A percentile compares a stretch with the other conserved stretches of the same genome.
Evolutionary conservation across 1,140 invertebrate genomes (phyloP).

Genomic region (Drosophila sucinea): DNA sequence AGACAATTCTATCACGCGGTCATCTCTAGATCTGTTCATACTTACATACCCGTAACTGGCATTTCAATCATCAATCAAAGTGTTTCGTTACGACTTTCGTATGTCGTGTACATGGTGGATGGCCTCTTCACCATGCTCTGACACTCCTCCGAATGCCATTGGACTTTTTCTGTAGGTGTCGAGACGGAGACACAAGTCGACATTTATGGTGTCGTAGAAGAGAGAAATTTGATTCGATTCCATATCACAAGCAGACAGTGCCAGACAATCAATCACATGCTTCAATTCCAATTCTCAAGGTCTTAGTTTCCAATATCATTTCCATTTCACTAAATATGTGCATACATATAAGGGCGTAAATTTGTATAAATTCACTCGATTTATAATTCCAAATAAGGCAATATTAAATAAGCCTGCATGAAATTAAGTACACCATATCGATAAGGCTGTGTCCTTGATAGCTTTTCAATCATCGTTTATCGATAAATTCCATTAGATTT

Average conservation of each 20-base stretch:
- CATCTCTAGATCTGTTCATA: slow-evolving; percentile 24
- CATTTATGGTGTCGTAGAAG: slow-evolving; percentile 73
- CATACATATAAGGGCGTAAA: slow-evolving; percentile 30
- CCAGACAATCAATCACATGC: slow-evolving; percentile 76
- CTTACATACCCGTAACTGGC: background rate
- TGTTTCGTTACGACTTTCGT: slow-evolving; percentile 78
- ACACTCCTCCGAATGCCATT: background rate
- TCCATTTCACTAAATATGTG: slow-evolving; percentile 69
- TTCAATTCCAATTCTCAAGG: slow-evolving; percentile 61
- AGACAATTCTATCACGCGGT: slow-evolving; percentile 15
- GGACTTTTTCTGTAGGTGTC: slow-evolving; percentile 44
- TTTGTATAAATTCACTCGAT: slow-evolving; percentile 10
- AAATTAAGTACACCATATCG: background rate
- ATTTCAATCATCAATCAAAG: slow-evolving; percentile 79
- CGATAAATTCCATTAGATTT: no score
- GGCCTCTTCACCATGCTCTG: slow-evolving; percentile 16
- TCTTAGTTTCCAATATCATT: slow-evolving; percentile 67
- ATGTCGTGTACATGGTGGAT: slow-evolving; percentile 65
- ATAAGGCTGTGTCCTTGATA: no score
- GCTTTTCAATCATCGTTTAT: no score
- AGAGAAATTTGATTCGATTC: slow-evolving; percentile 45
- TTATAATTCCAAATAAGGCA: slow-evolving; percentile 70
- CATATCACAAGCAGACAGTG: slow-evolving; percentile 26
- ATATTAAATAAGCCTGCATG: slow-evolving; percentile 77
- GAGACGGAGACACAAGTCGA: slow-evolving; percentile 69